These are phyloP conservation scores for Bombus confusus DNA, from an alignment of 1,140 invertebrate genomes.

Conservation along the genomic window DNA sequence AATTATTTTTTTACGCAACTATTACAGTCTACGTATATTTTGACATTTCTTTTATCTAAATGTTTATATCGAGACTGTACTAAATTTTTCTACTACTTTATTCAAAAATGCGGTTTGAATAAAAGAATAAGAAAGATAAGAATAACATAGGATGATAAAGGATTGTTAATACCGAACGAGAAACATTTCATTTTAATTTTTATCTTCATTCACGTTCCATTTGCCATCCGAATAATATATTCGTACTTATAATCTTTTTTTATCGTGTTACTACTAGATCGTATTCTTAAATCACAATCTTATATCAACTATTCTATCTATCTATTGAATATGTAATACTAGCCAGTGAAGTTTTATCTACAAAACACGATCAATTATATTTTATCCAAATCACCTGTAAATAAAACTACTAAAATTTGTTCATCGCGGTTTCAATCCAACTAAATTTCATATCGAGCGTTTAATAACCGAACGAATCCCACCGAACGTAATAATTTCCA, in stretches of 20 bases:
- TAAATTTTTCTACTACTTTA: neutral
- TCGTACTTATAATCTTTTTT: neutral
- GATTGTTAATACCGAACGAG: neutral
- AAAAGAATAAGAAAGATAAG: neutral
- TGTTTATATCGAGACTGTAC: neutral
- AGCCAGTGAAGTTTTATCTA: neutral
- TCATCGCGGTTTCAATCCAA: neutral
- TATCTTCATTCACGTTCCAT: neutral
- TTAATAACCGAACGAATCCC: neutral
- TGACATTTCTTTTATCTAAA: neutral
- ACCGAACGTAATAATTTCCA: neutral
- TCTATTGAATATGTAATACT: too few species aligned
- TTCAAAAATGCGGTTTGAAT: neutral
- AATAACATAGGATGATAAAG: neutral
- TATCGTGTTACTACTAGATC: neutral
- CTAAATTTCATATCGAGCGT: neutral
- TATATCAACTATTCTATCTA: neutral
- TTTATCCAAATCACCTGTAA: neutral
- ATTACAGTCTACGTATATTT: neutral
- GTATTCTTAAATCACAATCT: neutral
- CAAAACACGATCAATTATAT: neutral
- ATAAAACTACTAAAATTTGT: neutral
- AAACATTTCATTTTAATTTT: neutral
- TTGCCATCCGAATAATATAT: neutral
- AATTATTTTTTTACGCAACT: neutral